A percentile compares a stretch with the other conserved stretches of the same genome.
Evolutionary conservation across 2,113 vertebrate species (phyloP).

Genomic region (Anguilla rostrata): DNA sequence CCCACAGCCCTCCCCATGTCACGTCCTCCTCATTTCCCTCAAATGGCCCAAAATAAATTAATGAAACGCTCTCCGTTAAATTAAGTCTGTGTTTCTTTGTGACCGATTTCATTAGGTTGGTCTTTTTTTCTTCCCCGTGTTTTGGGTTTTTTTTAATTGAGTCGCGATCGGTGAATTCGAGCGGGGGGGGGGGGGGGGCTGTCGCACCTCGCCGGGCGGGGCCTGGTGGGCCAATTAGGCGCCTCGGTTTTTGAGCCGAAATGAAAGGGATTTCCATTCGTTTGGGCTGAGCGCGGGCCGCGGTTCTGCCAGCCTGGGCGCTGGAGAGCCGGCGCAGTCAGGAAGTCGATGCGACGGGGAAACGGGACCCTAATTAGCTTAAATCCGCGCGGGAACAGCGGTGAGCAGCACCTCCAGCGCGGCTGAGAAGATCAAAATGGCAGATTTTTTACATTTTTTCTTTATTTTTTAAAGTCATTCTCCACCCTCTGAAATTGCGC

Average conservation of each 20-base stretch:
- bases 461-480: conserved; percentile 39
- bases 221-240: conserved; percentile 49
- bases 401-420: conserved; percentile 35
- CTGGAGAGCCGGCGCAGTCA: conserved; percentile 42
- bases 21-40: background rate
- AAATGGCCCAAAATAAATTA: too few relatives aligned
- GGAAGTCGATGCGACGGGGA: conserved; percentile 52
- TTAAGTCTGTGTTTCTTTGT: conserved; percentile 7
- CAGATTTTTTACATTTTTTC: background rate
- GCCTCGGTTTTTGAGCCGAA: conserved; percentile 44
- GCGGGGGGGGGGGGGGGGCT: too few relatives aligned
- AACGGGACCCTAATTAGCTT: conserved; percentile 64
- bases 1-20: too few relatives aligned
- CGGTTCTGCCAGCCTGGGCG: conserved; percentile 49
- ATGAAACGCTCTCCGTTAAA: too few relatives aligned
- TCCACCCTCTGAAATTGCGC: conserved; percentile 45
- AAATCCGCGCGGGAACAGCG: conserved; percentile 51
- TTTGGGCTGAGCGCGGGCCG: conserved; percentile 50
- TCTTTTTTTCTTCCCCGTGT: conserved; percentile 18
- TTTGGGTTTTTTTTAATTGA: conserved; percentile 25
- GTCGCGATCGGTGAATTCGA: conserved; percentile 39
- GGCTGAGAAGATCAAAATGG: conserved; percentile 50
- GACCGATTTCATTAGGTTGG: conserved; percentile 15
- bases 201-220: conserved; percentile 38
- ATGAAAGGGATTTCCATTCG: conserved; percentile 53